Evolutionary conservation across 2,888 invertebrate species (phyloP), one percentile per base, ranked within the genome.

Genomic region (Sceliomorpha sp.): DNA sequence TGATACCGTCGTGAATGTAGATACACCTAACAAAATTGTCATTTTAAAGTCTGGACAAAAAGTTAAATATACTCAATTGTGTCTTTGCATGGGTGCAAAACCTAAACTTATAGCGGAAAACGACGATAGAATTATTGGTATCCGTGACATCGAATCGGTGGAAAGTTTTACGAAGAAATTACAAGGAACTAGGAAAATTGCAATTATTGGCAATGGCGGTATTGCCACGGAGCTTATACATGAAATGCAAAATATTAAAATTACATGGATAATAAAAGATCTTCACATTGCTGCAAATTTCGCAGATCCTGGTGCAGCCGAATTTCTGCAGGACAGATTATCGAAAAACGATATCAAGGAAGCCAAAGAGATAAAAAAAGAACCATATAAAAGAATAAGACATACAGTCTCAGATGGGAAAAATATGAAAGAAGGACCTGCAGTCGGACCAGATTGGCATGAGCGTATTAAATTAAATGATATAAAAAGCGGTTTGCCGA

Each of bases 391-490:
- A 85, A 90, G 95, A 75, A 92, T 94, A 89, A 90, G 93, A 27
- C 96, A 93, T 82, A 89, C 90, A 48, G 92, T 93, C 76, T 91
- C 91, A 70, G 89, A 89, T 63, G 84, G 84, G 32, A 70, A 89
- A 40, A 80, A 89, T 10, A 84, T 88, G 20, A 89, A 90, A 77
- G 91, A 90, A 67, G 98, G 98, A 7, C 96, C 97, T 69, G 98
- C 99, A 1, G 90, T 99, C 51, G 99, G 99, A 0, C 99, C 99
- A 5, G 98, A 99, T 89, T 99, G 99, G 99, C 95, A 95, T 79
- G 90, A 90, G 60, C 92, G 91, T 79, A 89, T 95, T 24, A 88
- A 91, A 47, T 91, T 93, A 58, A 90, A 88, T 79, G 92, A 93
- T 5, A 70, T 80, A 7, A 92, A 92, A 2, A 51, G n/a, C 12